Conservation (phyloP, 2,888 invertebrate species). For the Drosophila ochracea region DNA sequence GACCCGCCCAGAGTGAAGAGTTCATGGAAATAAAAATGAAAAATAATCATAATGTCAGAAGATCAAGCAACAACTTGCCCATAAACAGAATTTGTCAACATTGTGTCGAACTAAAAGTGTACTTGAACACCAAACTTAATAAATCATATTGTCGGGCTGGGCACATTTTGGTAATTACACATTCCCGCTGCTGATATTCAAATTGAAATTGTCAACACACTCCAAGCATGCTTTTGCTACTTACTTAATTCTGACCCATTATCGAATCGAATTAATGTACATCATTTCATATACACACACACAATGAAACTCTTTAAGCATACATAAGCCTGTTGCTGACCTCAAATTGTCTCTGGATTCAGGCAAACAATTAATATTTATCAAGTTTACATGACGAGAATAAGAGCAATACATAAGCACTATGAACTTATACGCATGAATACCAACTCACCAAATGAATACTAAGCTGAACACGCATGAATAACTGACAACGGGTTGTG, state of each 20-base stretch:
- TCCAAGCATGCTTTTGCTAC: conserved; percentile 28
- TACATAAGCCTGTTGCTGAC: conserved; percentile 51
- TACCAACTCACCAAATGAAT: conserved; percentile 8
- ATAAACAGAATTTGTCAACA: conserved; percentile 68
- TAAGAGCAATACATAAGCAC: conserved; percentile 11
- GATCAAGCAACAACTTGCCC: conserved; percentile 67
- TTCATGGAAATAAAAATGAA: conserved; percentile 24
- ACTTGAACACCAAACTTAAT: conserved; percentile 40
- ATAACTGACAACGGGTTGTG: background rate
- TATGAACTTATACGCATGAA: conserved; percentile 16
- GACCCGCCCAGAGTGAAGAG: conserved; percentile 58
- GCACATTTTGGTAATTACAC: conserved; percentile 53
- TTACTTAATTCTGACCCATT: conserved; percentile 39
- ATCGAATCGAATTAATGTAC: conserved; percentile 72
- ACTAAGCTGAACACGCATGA: conserved; percentile 1
- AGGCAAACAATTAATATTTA: conserved; percentile 76
- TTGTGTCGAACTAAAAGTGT: conserved; percentile 38
- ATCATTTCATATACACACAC: conserved; percentile 21
- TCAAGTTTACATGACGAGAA: conserved; percentile 50
- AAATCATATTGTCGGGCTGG: conserved; percentile 64
- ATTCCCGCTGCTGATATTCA: conserved; percentile 42
- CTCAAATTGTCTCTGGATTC: conserved; percentile 67
- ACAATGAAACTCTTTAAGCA: conserved; percentile 8
- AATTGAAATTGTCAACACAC: conserved; percentile 50
- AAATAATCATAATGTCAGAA: conserved; percentile 53